Evolutionary conservation across 2,797 vertebrate species (phyloP).

Genomic region (Synaphobranchus kaupii): DNA sequence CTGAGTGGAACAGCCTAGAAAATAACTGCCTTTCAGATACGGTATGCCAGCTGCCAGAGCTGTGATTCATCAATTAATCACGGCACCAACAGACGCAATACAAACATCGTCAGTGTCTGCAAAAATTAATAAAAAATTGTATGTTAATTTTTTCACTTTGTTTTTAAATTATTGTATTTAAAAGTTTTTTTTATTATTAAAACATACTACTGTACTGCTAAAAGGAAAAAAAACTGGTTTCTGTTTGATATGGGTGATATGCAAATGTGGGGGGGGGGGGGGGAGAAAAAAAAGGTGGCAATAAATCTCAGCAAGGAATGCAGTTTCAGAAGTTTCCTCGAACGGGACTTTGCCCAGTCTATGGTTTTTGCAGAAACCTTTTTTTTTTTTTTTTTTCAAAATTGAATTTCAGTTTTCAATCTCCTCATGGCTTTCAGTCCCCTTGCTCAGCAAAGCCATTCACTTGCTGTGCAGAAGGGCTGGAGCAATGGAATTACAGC

Average conservation of each 20-base stretch:
- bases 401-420: not conserved
- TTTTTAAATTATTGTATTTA: too few species aligned
- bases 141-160: too few species aligned
- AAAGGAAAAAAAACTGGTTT: too few species aligned
- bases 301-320: not conserved
- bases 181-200: too few species aligned
- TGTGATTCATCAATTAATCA: not conserved
- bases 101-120: too few species aligned
- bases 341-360: too few species aligned
- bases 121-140: too few species aligned
- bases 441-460: not conserved
- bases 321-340: not conserved
- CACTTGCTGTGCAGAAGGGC: too few species aligned
- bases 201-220: too few species aligned
- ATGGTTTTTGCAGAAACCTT: not conserved
- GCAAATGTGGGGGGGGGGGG: too few species aligned
- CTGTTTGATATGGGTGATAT: not conserved
- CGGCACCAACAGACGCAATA: not conserved
- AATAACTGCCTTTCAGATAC: not conserved
- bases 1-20: not conserved
- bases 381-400: not conserved
- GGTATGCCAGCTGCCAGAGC: not conserved
- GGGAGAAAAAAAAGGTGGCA: too few species aligned
- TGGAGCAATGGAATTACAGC: not conserved
- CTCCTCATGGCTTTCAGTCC: not conserved